phyloP scores from a whole-genome alignment of 2,888 invertebrate genomes.

The Campaea margaritaria region DNA sequence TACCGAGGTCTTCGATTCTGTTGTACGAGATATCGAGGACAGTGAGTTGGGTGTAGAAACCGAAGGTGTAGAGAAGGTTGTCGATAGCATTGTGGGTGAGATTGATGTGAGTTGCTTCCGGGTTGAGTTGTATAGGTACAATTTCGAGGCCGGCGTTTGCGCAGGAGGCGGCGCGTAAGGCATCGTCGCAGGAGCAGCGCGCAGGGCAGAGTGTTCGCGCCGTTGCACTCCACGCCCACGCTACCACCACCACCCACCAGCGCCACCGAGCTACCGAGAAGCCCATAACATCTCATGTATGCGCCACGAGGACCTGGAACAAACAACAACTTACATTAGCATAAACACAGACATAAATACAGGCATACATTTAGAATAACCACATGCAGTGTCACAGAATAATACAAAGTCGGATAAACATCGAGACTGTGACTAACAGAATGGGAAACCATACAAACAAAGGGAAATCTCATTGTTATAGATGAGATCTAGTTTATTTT shows the following conservation, averaged over 20 bases:
- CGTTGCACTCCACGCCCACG: slow-evolving; percentile 82
- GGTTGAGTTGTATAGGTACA: slow-evolving; percentile 95
- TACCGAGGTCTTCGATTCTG: slow-evolving; percentile 91
- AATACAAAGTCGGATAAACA: slow-evolving; percentile 23
- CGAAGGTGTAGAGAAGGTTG: slow-evolving; percentile 90
- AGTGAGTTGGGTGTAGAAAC: slow-evolving; percentile 92
- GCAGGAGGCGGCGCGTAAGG: slow-evolving; percentile 90
- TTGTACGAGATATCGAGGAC: slow-evolving; percentile 93
- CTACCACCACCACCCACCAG: slow-evolving; percentile 83
- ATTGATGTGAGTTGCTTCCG: slow-evolving; percentile 92
- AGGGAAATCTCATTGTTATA: slow-evolving; percentile 62
- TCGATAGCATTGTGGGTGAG: slow-evolving; percentile 93
- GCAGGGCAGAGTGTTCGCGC: slow-evolving; percentile 90
- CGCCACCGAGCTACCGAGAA: slow-evolving; percentile 81
- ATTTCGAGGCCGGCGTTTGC: slow-evolving; percentile 92
- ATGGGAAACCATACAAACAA: slow-evolving; percentile 39
- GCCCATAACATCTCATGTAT: slow-evolving; percentile 85
- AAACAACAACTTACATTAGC: slow-evolving; percentile 44
- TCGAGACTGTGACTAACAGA: slow-evolving; percentile 39
- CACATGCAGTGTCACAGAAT: slow-evolving; percentile 17
- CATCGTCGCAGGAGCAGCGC: slow-evolving; percentile 93
- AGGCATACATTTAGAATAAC: slow-evolving; percentile 13
- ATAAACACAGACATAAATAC: too few species aligned
- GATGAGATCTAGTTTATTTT: slow-evolving; percentile 71
- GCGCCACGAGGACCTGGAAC: slow-evolving; percentile 73